A percentile compares a stretch with the other conserved stretches of the same genome.
Conservation (phyloP, 1,140 invertebrate genomes). For the Maniola jurtina region DNA sequence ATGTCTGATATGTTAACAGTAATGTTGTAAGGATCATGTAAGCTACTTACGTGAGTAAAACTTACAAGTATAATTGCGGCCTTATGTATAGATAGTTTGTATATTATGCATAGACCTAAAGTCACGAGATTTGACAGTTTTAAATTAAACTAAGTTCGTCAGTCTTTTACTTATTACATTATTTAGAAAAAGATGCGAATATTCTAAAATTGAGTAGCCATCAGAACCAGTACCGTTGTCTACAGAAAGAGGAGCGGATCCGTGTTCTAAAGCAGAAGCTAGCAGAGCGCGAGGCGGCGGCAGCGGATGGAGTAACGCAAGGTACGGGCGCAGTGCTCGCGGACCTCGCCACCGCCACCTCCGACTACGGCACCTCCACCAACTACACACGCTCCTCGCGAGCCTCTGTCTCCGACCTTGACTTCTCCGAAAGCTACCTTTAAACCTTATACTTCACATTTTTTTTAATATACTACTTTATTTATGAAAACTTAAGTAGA, state of each 20-base stretch:
- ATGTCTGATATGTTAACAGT: too few relatives aligned
- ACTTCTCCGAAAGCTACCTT: slow-evolving; percentile 93
- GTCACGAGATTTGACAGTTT: too few relatives aligned
- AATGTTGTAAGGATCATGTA: too few relatives aligned
- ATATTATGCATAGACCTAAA: background rate
- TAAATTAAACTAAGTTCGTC: too few relatives aligned
- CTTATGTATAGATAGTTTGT: too few relatives aligned
- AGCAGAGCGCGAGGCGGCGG: slow-evolving; percentile 84
- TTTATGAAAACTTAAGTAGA: too few relatives aligned
- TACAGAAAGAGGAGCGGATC: slow-evolving; percentile 94
- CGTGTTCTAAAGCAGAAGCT: slow-evolving; percentile 87
- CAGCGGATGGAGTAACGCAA: slow-evolving; percentile 73
- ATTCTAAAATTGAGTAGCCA: background rate
- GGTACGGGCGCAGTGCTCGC: slow-evolving; percentile 80
- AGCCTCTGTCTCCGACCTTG: slow-evolving; percentile 89
- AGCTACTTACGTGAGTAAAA: too few relatives aligned
- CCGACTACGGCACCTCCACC: slow-evolving; percentile 84
- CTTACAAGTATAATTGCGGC: too few relatives aligned
- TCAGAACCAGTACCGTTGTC: slow-evolving; percentile 27
- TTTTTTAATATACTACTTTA: too few relatives aligned
- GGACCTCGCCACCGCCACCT: slow-evolving; percentile 87
- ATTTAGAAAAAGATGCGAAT: too few relatives aligned
- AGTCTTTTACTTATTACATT: too few relatives aligned
- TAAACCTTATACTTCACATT: slow-evolving; percentile 72
- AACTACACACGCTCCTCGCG: slow-evolving; percentile 87